phyloP scores from a whole-genome alignment of 2,888 invertebrate genomes.

The Pyrrhosoma nymphula region DNA sequence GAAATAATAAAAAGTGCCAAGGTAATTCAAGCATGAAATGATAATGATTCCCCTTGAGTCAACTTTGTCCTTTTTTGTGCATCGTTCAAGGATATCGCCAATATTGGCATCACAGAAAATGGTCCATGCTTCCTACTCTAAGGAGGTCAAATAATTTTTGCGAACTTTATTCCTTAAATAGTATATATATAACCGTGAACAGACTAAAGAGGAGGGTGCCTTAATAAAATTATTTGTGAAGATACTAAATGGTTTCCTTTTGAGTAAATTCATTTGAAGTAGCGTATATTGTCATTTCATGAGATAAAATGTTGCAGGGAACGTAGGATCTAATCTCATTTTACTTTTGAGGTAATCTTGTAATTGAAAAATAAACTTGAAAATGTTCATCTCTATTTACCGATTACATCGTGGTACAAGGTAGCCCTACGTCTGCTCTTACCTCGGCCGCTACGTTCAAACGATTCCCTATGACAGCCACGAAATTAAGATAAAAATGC shows the following conservation, averaged over 20 bases:
- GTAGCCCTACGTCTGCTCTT: not conserved
- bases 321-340: not conserved
- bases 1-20: not conserved
- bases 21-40: not conserved
- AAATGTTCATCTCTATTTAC: not conserved
- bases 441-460: not conserved
- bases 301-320: not conserved
- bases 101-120: not conserved
- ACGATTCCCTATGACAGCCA: not conserved
- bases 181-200: not conserved
- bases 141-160: not conserved
- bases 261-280: not conserved
- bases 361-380: not conserved
- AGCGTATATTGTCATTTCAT: slow-evolving; percentile 5
- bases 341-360: slow-evolving; percentile 28
- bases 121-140: not conserved
- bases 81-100: not conserved
- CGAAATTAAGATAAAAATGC: not conserved
- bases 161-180: not conserved
- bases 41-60: not conserved
- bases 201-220: not conserved
- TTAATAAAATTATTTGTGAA: not conserved
- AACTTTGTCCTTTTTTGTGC: not conserved
- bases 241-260: not conserved
- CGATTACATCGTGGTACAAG: not conserved